Evolutionary conservation across 2,797 vertebrate species (phyloP), one percentile per base, ranked within the genome.

Genomic region (Gymnothorax javanicus): DNA sequence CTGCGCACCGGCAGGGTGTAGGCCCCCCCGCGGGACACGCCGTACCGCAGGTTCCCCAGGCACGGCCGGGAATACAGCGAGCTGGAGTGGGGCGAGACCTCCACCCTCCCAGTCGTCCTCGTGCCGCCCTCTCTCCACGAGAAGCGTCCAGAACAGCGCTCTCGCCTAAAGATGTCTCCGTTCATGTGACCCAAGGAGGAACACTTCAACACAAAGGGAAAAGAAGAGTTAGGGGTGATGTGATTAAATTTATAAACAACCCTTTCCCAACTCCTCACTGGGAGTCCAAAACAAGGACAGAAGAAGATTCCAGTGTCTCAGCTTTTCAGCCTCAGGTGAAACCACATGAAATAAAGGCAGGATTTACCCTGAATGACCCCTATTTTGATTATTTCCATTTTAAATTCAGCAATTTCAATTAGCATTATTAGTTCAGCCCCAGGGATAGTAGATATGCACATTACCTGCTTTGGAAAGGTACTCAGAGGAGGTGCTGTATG

Each of bases 101-200:
- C 93, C 86, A 93, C 82, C 71, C 93, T 93, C 82, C 82, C 89
- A 64, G 88, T 85, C 0, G 93, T 92, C 81, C 85, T 90, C 33
- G 0, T 83, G 3, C 83, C 0, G 27, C 84, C 64, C 20, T 43
- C 83, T n/a, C 3, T 83, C 23, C 90, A 88, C 13, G 85, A 54
- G 13, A 90, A 90, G 50, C 2, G 64, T 50, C 56, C 73, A 2
- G 52, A 11, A 87, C 84, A 81, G 59, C 23, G 0, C 0, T 2
- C 62, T 60, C 89, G 85, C 4, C 50, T 11, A n/a, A n/a, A 82
- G 82, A 5, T 59, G 56, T 57, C 27, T 2, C 56, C 56, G 7
- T 60, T 59, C 56, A 83, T 15, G 2, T 59, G 58, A 59, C 77
- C 52, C 3, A 20, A 23, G 77, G 52, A 81, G 20, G 50, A 81